These are phyloP conservation scores for Theretra japonica DNA, from an alignment of 2,888 invertebrate species.

Conservation along the genomic window DNA sequence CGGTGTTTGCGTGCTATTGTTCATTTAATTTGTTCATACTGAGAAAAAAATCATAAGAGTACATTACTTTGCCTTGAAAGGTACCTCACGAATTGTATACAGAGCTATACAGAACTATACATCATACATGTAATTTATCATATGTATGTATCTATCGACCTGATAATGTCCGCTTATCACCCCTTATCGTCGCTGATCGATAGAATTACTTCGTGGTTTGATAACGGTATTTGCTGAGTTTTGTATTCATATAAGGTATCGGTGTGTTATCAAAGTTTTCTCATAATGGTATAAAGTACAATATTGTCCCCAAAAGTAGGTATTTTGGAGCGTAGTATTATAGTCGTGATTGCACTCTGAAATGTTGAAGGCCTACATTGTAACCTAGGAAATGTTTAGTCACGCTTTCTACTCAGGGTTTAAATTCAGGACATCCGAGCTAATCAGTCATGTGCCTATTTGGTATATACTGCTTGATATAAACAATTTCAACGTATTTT, in stretches of 20 bases:
- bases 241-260: neutral
- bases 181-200: constrained; percentile 58
- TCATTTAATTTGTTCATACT: neutral
- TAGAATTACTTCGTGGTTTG: constrained; percentile 40
- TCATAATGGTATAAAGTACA: neutral
- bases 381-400: too few relatives aligned
- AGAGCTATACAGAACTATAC: constrained; percentile 7
- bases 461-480: too few relatives aligned
- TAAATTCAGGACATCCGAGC: too few relatives aligned
- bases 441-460: too few relatives aligned
- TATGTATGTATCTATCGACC: constrained; percentile 13
- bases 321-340: too few relatives aligned
- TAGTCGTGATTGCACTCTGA: too few relatives aligned
- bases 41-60: too few relatives aligned
- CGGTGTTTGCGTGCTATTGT: too few relatives aligned
- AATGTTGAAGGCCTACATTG: too few relatives aligned
- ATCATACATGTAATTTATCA: too few relatives aligned
- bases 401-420: too few relatives aligned
- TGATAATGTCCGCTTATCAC: constrained; percentile 52
- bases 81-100: constrained; percentile 8
- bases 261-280: neutral
- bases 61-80: neutral
- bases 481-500: too few relatives aligned
- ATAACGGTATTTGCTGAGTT: neutral
- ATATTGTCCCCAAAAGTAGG: neutral